Conservation (phyloP, 2,888 invertebrate species). For the Lepidonotus clava region DNA sequence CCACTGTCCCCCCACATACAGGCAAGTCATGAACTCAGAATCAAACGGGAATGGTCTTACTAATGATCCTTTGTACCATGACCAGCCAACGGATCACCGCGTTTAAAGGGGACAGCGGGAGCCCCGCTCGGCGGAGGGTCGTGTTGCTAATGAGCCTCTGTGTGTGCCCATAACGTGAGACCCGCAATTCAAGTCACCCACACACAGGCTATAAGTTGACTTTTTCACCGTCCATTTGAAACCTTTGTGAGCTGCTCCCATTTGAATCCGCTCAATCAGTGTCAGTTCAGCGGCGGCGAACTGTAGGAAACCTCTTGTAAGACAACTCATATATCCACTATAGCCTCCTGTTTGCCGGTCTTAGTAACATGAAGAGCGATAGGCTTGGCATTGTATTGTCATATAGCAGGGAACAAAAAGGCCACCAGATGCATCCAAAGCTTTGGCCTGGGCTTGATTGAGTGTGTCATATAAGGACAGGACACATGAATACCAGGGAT, state of each 20-base stretch:
- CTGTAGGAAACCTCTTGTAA: not conserved
- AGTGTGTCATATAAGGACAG: too few species aligned
- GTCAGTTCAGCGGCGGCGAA: not conserved
- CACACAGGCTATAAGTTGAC: not conserved
- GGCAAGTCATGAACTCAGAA: too few species aligned
- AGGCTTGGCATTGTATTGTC: too few species aligned
- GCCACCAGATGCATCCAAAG: too few species aligned
- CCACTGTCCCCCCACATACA: too few species aligned
- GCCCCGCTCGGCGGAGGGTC: not conserved
- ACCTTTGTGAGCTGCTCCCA: conserved; percentile 22
- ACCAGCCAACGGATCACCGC: too few species aligned
- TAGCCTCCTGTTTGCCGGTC: not conserved
- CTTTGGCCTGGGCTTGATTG: too few species aligned
- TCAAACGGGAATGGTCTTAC: too few species aligned
- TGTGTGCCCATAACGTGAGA: not conserved
- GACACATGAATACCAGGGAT: too few species aligned
- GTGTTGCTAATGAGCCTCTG: conserved; percentile 1
- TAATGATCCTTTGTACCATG: too few species aligned
- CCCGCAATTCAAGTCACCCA: not conserved
- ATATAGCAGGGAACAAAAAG: too few species aligned
- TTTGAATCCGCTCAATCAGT: conserved; percentile 1
- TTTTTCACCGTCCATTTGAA: conserved; percentile 9
- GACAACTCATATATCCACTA: not conserved
- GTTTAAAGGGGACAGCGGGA: too few species aligned
- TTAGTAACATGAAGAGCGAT: not conserved